phyloP scores from a whole-genome alignment of 2,888 invertebrate genomes.

The Drosophila siamana region DNA sequence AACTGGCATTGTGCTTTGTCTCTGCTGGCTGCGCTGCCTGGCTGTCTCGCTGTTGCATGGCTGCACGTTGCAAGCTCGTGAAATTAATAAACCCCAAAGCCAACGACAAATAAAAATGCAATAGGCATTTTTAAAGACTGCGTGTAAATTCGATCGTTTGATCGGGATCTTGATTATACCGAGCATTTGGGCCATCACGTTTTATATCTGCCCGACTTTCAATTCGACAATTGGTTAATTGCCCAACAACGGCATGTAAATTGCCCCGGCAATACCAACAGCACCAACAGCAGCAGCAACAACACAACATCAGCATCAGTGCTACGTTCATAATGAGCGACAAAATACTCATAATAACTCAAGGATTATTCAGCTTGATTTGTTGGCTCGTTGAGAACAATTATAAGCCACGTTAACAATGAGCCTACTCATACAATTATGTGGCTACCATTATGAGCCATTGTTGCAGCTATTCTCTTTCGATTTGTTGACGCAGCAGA shows the following conservation, averaged over 20 bases:
- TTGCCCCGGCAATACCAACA: conserved; percentile 35
- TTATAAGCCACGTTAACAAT: conserved; percentile 51
- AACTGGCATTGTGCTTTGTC: conserved; percentile 18
- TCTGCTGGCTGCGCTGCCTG: neutral
- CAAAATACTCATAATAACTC: conserved; percentile 54
- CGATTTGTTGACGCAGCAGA: conserved; percentile 15
- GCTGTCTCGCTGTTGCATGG: conserved; percentile 2
- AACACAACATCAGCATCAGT: conserved; percentile 13
- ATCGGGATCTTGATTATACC: conserved; percentile 30
- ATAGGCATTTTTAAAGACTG: conserved; percentile 30
- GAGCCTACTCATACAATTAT: conserved; percentile 23
- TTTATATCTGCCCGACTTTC: conserved; percentile 41
- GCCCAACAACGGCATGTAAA: conserved; percentile 66
- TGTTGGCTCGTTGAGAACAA: conserved; percentile 64
- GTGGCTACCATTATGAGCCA: conserved; percentile 34
- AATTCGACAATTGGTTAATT: conserved; percentile 48
- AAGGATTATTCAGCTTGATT: conserved; percentile 65
- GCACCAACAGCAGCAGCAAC: conserved; percentile 10
- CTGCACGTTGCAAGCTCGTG: conserved; percentile 54
- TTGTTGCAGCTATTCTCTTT: conserved; percentile 31
- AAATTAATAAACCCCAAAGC: conserved; percentile 61
- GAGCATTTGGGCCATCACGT: conserved; percentile 72
- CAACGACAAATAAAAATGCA: conserved; percentile 33
- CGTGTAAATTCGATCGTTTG: conserved; percentile 35
- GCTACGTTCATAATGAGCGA: conserved; percentile 46